phyloP scores from a whole-genome alignment of 1,140 invertebrate species.

The Macrotrachela quadricornifera region DNA sequence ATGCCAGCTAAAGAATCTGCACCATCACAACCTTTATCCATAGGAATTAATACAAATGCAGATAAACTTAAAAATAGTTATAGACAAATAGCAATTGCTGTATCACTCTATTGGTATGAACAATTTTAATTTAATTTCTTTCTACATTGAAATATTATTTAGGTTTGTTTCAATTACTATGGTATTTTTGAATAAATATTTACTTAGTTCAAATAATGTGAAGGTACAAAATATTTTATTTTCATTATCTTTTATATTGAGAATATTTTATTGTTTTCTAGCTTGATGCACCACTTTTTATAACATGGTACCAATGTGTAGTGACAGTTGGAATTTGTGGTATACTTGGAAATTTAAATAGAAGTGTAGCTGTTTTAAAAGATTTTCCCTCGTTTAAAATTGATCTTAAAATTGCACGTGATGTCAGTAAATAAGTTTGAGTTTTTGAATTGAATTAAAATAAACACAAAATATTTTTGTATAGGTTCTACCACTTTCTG shows the following conservation, averaged over 20 bases:
- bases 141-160: constrained; percentile 15
- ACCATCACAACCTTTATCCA: too few relatives aligned
- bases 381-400: constrained; percentile 33
- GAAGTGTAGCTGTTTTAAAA: constrained; percentile 36
- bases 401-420: constrained; percentile 27
- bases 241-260: not conserved
- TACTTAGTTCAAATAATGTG: constrained; percentile 36
- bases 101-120: too few relatives aligned
- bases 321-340: constrained; percentile 63
- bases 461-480: too few relatives aligned
- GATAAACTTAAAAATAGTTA: too few relatives aligned
- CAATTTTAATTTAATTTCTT: too few relatives aligned
- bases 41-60: too few relatives aligned
- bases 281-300: constrained; percentile 79
- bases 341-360: constrained; percentile 36
- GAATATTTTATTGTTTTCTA: constrained; percentile 27
- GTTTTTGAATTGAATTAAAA: too few relatives aligned
- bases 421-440: constrained; percentile 16
- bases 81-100: too few relatives aligned
- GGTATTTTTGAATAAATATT: constrained; percentile 43
- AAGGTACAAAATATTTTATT: constrained; percentile 28
- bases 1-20: too few relatives aligned
- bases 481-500: constrained; percentile 64
- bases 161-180: constrained; percentile 78
- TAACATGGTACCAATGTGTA: constrained; percentile 91